Base-by-base conservation (phyloP, 2,113 vertebrate species). In the Brachionichthys hirsutus region DNA sequence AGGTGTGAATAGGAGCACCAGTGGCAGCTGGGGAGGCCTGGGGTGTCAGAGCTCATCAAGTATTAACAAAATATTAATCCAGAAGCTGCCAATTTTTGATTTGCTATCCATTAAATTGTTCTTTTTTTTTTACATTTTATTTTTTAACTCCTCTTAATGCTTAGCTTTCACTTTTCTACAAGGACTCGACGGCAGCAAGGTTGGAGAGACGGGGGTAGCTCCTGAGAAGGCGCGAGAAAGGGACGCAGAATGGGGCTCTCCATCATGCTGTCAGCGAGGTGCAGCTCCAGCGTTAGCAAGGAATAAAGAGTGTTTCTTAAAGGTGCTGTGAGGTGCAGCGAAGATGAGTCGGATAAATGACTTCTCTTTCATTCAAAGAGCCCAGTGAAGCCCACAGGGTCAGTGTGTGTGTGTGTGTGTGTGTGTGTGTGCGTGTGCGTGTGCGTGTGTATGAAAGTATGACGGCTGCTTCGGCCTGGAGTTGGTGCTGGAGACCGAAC, bases 231-330 rank as follows among this genome's bases (percentile, higher is more conserved):
- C 40, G 40, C 52, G 15, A 54, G 42, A 54, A 52, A 55, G 61
- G 55, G 50, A 67, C 50, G 52, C 2, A 59, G 70, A 73, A 66
- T 65, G 54, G 75, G 82, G 78, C 86, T 83, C 78, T 92, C 88
- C 88, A 87, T 91, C 91, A 89, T 85, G 80, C 87, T 91, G 90
- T 91, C 91, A 91, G 77, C 34, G 38, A 84, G 75, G 57, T 74
- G 73, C 69, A 63, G 82, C 76, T 82, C 79, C 76, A 71, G 73
- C 42, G 48, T 83, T 80, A 69, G 65, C 59, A 15, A 56, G 76
- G 77, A 85, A 82, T 85, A 80, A 81, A 82, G 73, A 76, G 71
- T 72, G 68, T 80, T 85, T 84, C 81, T 84, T 81, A 84, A 81
- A 84, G 80, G 64, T 82, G 75, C 73, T 82, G 55, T 18, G 47